A percentile compares a stretch with the other conserved stretches of the same genome.
These are phyloP conservation scores for Harpalus rufipes DNA, from an alignment of 2,888 invertebrate genomes.

Conservation along the genomic window DNA sequence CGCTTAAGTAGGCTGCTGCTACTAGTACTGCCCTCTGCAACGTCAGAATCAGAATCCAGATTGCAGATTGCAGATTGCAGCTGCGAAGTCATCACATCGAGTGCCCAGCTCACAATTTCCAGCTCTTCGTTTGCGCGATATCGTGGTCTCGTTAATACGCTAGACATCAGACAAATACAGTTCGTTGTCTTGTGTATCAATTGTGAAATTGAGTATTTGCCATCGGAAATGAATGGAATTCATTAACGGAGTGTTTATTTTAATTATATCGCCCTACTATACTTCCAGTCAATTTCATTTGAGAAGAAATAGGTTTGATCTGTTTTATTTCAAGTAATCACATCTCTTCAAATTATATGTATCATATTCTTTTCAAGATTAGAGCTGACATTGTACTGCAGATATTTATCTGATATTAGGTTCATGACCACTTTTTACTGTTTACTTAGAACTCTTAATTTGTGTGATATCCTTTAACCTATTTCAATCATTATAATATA, in stretches of 20 bases:
- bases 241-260: background rate
- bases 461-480: too few relatives aligned
- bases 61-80: conserved; percentile 12
- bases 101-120: background rate
- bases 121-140: background rate
- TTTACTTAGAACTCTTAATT: too few relatives aligned
- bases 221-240: background rate
- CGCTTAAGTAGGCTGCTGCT: background rate
- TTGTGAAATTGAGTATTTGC: conserved; percentile 18
- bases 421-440: too few relatives aligned
- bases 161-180: background rate
- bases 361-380: too few relatives aligned
- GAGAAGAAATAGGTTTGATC: background rate
- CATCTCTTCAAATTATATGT: too few relatives aligned
- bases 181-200: conserved; percentile 8
- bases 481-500: too few relatives aligned
- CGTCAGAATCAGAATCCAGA: background rate
- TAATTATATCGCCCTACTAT: background rate
- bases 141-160: background rate
- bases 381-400: too few relatives aligned
- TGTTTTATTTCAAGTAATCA: background rate
- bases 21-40: background rate
- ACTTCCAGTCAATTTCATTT: background rate
- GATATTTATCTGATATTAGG: too few relatives aligned
- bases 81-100: conserved; percentile 3